These are phyloP conservation scores for Cydia fagiglandana DNA, from an alignment of 1,140 invertebrate genomes.

Conservation along the genomic window DNA sequence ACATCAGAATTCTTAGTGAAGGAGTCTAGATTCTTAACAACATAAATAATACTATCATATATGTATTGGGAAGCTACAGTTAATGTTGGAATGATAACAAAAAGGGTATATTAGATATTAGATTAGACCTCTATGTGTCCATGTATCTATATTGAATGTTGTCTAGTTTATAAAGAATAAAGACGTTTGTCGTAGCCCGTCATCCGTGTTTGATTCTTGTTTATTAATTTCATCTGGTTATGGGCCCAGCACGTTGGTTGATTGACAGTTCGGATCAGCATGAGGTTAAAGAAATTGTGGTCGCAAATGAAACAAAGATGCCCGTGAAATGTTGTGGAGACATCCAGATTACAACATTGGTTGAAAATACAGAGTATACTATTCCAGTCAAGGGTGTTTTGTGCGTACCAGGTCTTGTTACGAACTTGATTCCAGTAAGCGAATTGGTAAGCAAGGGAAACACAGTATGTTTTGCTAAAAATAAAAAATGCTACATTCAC, in stretches of 20 bases:
- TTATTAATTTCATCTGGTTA: neutral
- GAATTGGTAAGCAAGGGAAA: constrained; percentile 32
- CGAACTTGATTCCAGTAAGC: constrained; percentile 12
- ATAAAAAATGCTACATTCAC: no score
- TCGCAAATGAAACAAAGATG: constrained; percentile 14
- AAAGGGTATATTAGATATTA: no score
- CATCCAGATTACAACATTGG: neutral
- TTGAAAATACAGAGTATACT: neutral
- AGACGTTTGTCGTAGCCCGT: neutral
- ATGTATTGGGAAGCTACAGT: no score
- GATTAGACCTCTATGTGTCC: no score
- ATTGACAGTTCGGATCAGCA: constrained; percentile 32
- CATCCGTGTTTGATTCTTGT: neutral
- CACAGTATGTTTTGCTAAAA: neutral
- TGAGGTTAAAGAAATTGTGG: constrained; percentile 31
- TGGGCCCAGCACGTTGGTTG: constrained; percentile 17
- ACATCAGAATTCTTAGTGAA: no score
- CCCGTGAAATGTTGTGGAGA: constrained; percentile 22
- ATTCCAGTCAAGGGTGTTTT: constrained; percentile 30
- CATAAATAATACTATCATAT: no score
- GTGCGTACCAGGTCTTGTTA: neutral
- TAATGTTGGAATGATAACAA: no score
- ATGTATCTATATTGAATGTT: no score
- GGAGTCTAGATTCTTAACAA: no score
- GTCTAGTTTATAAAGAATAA: no score